Base-by-base conservation (phyloP, 1,140 invertebrate genomes). In the Drosophila ananassae region DNA sequence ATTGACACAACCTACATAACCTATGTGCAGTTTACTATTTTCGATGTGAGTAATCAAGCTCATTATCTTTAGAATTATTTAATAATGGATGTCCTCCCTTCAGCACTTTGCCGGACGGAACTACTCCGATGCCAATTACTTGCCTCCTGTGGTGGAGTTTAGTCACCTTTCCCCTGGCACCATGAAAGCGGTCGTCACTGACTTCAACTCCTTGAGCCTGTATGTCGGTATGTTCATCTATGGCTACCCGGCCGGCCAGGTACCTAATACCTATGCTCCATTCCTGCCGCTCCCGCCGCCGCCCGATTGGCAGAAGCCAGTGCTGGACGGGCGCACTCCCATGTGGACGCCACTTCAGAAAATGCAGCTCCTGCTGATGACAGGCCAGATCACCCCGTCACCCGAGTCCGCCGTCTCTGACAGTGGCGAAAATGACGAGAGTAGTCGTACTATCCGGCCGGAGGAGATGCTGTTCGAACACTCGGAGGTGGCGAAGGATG, bases 191-290 rank as follows among this genome's bases (percentile, higher is more conserved):
- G 60, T 64, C 21, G 67, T 91, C 12, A 89, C 73, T 7, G 82
- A 81, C 17, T 83, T 32, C 2, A 52, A 83, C 32, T 73, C 73
- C 2, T 74, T 44, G 4, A 72, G 50, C 22, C 32, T 85, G 8
- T 91, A 85, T 30, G 90, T 77, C 37, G 73, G 85, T 66, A 91
- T 91, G 90, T 81, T 74, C 22, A 32, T 91, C 24, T 91, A 89
- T 56, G 90, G 90, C 5, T 91, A 76, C 34, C 30, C 46, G 5
- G 58, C 74, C 6, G 46, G 24, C 5, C 44, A 73, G 21, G 41
- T 57, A 3, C 90, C 90, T 1, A 1, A 17, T 0, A 51, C 48
- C 6, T 91, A 81, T 34, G 73, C 60, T 10, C 77, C 90, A 10
- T 91, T 77, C 46, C 39, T 91, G 53, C 55, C 73, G 32, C 59